Conservation (phyloP, 2,797 vertebrate genomes). For the Acanthis flammea region DNA sequence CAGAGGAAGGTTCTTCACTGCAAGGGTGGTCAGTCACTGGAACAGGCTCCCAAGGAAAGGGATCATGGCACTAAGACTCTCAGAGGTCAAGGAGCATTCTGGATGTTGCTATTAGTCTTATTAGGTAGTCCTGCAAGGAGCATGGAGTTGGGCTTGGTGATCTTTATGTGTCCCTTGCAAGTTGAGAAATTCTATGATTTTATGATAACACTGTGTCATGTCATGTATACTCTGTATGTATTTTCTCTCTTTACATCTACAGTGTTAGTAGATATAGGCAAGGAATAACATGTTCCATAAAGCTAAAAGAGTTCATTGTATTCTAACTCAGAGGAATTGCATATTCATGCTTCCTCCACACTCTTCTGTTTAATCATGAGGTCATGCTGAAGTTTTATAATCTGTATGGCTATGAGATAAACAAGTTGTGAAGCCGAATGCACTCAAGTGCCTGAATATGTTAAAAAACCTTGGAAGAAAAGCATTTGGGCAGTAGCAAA, state of each 20-base stretch:
- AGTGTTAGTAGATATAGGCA: neutral
- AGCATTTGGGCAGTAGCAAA: neutral
- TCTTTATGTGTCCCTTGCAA: neutral
- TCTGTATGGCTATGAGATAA: neutral
- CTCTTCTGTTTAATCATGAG: neutral
- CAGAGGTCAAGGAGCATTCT: neutral
- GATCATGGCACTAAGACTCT: neutral
- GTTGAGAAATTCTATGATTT: neutral
- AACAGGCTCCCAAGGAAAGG: neutral
- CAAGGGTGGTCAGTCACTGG: neutral
- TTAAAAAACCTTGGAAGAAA: neutral
- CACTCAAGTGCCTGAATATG: neutral
- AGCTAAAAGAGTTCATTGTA: neutral
- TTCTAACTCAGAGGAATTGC: neutral
- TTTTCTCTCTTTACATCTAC: neutral
- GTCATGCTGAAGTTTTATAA: neutral
- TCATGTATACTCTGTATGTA: neutral
- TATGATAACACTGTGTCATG: neutral
- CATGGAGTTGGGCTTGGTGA: neutral
- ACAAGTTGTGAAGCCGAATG: neutral
- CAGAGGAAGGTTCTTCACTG: neutral
- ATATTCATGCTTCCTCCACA: neutral
- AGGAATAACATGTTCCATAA: neutral
- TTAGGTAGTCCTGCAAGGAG: neutral
- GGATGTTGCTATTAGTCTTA: neutral